Evolutionary conservation across 2,888 invertebrate genomes (phyloP), one percentile per base, ranked within the genome.

Genomic region (Eupsilia transversa): DNA sequence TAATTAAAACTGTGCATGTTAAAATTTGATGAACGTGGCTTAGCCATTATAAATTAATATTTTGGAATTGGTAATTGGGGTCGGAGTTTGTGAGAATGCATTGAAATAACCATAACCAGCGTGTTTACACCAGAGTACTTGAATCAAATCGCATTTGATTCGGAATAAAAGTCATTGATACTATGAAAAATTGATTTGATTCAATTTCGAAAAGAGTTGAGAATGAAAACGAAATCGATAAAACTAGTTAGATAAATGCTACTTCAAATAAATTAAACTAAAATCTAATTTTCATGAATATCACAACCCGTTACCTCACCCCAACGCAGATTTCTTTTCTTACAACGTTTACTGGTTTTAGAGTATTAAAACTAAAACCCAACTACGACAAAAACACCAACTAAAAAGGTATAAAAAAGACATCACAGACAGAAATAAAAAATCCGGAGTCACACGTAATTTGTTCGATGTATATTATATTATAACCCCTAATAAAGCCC

Each of bases 1-100:
- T 41, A 54, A 69, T 63, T 77, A 73, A 75, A 74, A 69, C 49
- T 20, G 23, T 49, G 4, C 14, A 27, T 14, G 23, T 33, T 20
- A 33, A 61, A 61, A n/a, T 79, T 17, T 80, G 46, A 49, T 79
- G 46, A 38, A 46, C 38, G 20, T 59, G 52, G 12, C 6, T 20
- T 57, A 14, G 1, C 27, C 12, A 17, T 35, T 35, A 23, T 46
- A 33, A 66, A 38, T 46, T 27, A 6, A 23, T 43, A 14, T n/a
- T 46, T 57, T n/a, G 35, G 17, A 35, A 46, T 6, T 27, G 10
- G 23, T 27, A 12, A 20, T 35, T 33, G 52, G 0, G 23, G 14
- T 23, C 4, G 9, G 1, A n/a, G 14, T 14, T n/a, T 20, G 2
- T n/a, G n/a, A 33, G 9, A 14, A 61, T 41, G 27, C 30, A 49